A percentile compares a stretch with the other conserved stretches of the same genome.
These are phyloP conservation scores for Seira musarum DNA, from an alignment of 2,888 invertebrate genomes.

Conservation along the genomic window DNA sequence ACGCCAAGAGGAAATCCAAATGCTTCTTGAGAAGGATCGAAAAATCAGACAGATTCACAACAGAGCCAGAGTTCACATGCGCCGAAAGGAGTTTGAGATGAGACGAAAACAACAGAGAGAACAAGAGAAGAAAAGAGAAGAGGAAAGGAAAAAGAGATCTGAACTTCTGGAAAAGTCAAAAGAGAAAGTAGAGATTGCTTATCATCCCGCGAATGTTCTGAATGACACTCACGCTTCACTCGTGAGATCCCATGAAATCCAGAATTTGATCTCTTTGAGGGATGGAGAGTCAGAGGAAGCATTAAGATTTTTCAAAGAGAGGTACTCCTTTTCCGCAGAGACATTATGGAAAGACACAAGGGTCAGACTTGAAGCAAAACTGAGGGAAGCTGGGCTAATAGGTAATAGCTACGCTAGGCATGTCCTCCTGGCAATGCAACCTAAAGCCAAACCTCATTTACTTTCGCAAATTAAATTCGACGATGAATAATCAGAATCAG, in stretches of 20 bases:
- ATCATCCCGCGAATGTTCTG: constrained; percentile 60
- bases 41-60: constrained; percentile 33
- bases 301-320: constrained; percentile 64
- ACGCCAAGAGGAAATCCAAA: constrained; percentile 31
- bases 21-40: constrained; percentile 26
- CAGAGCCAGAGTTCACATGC: constrained; percentile 52
- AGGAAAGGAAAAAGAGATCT: constrained; percentile 9
- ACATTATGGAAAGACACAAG: constrained; percentile 65
- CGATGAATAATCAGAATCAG: constrained; percentile 18
- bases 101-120: constrained; percentile 33
- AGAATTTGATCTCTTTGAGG: constrained; percentile 20
- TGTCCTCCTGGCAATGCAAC: constrained; percentile 67
- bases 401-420: constrained; percentile 67
- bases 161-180: constrained; percentile 61
- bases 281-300: constrained; percentile 30
- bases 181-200: constrained; percentile 64
- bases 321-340: constrained; percentile 68
- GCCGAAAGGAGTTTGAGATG: constrained; percentile 37
- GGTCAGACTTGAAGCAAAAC: constrained; percentile 63
- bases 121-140: constrained; percentile 34
- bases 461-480: constrained; percentile 62
- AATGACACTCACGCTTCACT: constrained; percentile 65
- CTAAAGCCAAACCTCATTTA: constrained; percentile 66
- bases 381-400: constrained; percentile 68
- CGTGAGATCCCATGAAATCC: constrained; percentile 59